These are phyloP conservation scores for Chymomyza procnemis DNA, from an alignment of 2,888 invertebrate species.

Conservation along the genomic window DNA sequence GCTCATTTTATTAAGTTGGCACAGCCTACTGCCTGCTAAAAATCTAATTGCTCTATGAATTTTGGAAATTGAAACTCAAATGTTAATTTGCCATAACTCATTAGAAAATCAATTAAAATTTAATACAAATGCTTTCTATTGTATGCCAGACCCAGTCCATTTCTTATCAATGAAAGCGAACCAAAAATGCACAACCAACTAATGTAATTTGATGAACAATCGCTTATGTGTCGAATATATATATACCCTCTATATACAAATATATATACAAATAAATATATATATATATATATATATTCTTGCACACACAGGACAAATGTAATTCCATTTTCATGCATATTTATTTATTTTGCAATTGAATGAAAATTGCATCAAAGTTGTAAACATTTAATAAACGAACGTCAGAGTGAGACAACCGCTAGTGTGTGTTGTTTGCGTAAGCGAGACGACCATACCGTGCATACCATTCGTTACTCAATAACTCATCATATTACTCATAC, in stretches of 20 bases:
- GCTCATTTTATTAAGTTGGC: no score
- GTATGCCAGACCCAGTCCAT: neutral
- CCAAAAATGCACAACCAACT: constrained; percentile 19
- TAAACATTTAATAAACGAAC: neutral
- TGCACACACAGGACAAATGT: constrained; percentile 13
- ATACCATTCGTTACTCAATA: constrained; percentile 40
- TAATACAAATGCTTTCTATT: constrained; percentile 11
- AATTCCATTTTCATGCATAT: constrained; percentile 48
- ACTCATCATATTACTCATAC: constrained; percentile 42
- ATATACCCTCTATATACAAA: neutral
- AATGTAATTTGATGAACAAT: constrained; percentile 20
- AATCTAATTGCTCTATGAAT: no score
- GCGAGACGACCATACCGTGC: neutral
- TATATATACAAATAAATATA: neutral
- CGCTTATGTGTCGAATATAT: neutral
- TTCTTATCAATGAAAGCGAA: neutral
- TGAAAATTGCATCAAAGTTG: constrained; percentile 50
- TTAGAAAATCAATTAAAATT: constrained; percentile 30
- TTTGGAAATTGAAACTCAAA: neutral
- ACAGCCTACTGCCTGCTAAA: no score
- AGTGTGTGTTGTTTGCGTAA: neutral
- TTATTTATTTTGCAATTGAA: constrained; percentile 51
- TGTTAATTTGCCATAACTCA: neutral
- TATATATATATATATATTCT: neutral
- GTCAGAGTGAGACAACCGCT: neutral